Conservation (phyloP, 1,140 invertebrate species). For the Euglossa dilemma region DNA sequence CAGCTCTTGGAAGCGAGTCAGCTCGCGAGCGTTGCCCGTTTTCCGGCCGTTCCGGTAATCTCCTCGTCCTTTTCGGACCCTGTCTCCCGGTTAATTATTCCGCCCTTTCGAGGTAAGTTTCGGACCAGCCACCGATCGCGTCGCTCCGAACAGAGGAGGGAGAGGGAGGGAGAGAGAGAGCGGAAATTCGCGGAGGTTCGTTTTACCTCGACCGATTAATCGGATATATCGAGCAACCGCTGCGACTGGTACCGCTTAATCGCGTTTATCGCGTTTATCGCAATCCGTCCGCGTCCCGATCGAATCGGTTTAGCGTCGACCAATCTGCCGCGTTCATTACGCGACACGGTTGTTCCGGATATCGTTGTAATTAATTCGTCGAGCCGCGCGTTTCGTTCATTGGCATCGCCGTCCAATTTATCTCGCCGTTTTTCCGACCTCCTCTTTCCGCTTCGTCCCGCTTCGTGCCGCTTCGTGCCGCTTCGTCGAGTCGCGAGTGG, state of each 20-base stretch:
- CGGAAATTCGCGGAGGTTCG: neutral
- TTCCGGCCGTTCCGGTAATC: neutral
- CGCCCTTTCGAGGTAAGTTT: neutral
- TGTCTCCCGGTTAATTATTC: neutral
- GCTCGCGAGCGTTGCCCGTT: no score
- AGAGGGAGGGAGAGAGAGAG: no score
- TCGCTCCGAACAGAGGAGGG: no score
- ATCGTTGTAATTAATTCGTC: conserved; percentile 33
- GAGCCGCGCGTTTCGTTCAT: neutral
- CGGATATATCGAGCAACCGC: conserved; percentile 19
- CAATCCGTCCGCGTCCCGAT: conserved; percentile 38
- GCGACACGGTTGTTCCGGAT: neutral
- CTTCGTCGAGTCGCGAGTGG: no score
- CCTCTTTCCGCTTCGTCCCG: no score
- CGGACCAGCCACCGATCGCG: neutral
- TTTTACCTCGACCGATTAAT: conserved; percentile 16
- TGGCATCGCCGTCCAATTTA: neutral
- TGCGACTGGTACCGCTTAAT: conserved; percentile 31
- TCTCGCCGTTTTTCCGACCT: neutral
- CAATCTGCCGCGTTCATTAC: conserved; percentile 5
- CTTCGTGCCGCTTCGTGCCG: no score
- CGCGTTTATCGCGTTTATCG: conserved; percentile 42
- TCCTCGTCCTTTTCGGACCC: neutral
- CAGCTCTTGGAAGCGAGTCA: no score
- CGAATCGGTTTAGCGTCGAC: neutral